Base-by-base conservation (phyloP, 2,888 invertebrate species). In the Brachyptera risi region DNA sequence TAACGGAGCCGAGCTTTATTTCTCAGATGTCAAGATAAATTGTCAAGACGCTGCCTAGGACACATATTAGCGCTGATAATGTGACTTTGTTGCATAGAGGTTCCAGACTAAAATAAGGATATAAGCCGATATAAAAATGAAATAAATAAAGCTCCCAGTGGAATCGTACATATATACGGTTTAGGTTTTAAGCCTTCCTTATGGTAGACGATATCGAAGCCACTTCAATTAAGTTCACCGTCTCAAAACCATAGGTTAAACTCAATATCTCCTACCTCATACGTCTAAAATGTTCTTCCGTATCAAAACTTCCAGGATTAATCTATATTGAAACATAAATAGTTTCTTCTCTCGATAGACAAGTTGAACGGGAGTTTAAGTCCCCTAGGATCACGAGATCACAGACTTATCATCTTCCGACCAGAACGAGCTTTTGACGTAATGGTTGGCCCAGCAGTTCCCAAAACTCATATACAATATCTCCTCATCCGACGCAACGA, bases 291-390 rank as follows among this genome's bases (percentile, higher is more conserved):
- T 37, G 54, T 19, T 54, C 54, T 17, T 17, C 7, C 54, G 35
- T 37, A 54, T 54, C 54, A 54, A 54, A 35, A 35, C 37, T 35
- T 21, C 37, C 21, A 35, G 24, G 54, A 54, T 54, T 54, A 54
- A 54, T 54, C 54, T 37, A 54, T 54, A 54, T 54, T 37, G 54
- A 54, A 37, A 54, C 54, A 54, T 54, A 54, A 54, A 54, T 54
- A 54, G 54, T 54, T 54, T 23, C 35, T 23, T 17, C 37, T 54
- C 54, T 35, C 35, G 31, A n/a, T 19, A 35, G 54, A 54, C 54
- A 54, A 35, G 54, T 54, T 54, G 54, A 54, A 37, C 54, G 54
- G 35, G 35, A 35, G 21, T 54, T 31, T 21, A 31, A 23, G 54
- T 54, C 54, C 35, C 54, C 35, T 9, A 3, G 54, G 54, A 54